Percentiles rank a stretch among this genome's conserved stretches.
Evolutionary conservation across 2,113 vertebrate species (phyloP).

Genomic region (Ophthalmolycus amberensis): DNA sequence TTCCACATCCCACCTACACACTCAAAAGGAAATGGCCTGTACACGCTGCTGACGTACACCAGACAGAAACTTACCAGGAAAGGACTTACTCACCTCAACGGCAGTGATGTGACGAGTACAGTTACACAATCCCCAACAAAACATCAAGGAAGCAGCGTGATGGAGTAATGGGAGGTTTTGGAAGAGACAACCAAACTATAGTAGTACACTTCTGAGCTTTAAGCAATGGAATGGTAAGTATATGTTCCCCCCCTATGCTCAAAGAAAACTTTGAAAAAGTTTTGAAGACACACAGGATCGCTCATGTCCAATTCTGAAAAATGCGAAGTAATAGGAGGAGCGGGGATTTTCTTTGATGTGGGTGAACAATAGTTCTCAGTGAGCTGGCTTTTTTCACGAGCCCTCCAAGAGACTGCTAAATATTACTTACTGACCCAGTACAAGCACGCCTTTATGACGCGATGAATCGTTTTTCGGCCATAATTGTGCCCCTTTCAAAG

Average conservation of each 20-base stretch:
- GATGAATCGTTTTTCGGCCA: slow-evolving; percentile 35
- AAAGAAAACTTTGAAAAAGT: slow-evolving; percentile 58
- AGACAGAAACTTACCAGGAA: slow-evolving; percentile 8
- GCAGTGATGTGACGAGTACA: slow-evolving; percentile 53
- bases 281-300: slow-evolving; percentile 48
- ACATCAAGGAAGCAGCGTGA: slow-evolving; percentile 46
- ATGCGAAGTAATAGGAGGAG: slow-evolving; percentile 51
- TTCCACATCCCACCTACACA: slow-evolving; percentile 48
- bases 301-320: slow-evolving; percentile 45
- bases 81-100: slow-evolving; percentile 33
- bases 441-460: slow-evolving; percentile 37
- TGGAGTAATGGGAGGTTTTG: slow-evolving; percentile 69
- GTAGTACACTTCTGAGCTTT: slow-evolving; percentile 43
- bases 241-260: slow-evolving; percentile 64
- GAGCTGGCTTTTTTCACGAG: slow-evolving; percentile 6
- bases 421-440: slow-evolving; percentile 37
- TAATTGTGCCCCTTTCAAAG: slow-evolving; percentile 37
- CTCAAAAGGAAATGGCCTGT: slow-evolving; percentile 14
- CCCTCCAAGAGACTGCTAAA: slow-evolving; percentile 44
- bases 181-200: slow-evolving; percentile 68
- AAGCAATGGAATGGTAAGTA: slow-evolving; percentile 76
- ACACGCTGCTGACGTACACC: background rate
- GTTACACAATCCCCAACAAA: slow-evolving; percentile 60
- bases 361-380: slow-evolving; percentile 50
- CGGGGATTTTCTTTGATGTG: slow-evolving; percentile 55